Base-by-base conservation (phyloP, 2,797 vertebrate species). In the Pseudochirops corinnae region DNA sequence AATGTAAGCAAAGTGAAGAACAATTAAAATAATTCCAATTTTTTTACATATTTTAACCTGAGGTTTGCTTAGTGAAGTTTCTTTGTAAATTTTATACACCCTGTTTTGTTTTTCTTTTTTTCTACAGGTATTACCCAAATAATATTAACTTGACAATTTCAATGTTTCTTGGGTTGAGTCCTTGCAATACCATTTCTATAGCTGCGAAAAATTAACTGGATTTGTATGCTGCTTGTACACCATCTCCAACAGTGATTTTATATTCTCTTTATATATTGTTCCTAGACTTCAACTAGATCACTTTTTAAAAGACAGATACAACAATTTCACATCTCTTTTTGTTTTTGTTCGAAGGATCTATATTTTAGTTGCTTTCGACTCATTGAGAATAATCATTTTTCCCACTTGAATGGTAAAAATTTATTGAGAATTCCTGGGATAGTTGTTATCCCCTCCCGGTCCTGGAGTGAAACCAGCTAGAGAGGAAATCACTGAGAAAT, bases 361-460 rank as follows among this genome's bases (percentile, higher is more conserved):
- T 74, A 74, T 39, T 74, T 74, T 7, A 74, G 18, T 18, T 74
- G 1, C 16, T 74, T 74, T 67, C 21, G 16, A 0, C 6, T 9
- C n/a, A 21, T 21, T 74, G 18, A 39, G n/a, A 74, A 39, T 74
- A 74, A 74, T 39, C n/a, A 5, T 55, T 55, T 55, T 55, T 95
- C 93, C 7, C 55, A 93, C 50, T 96, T 94, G 33, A 95, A 95
- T 97, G 98, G 96, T 98, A 98, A 98, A 98, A 97, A 95, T 98
- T 97, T 98, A 98, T 98, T 98, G 97, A 97, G 92, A 97, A 96
- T 97, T 97, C 94, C 95, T 92, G 93, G 97, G 95, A 93, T 94
- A 96, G 91, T 93, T 87, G 74, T 94, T 92, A 46, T 95, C 4
- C 57, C 94, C 96, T 95, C 94, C 94, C 39, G 60, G 92, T 5